These are phyloP conservation scores for Actenoides hombroni DNA, from an alignment of 2,113 vertebrate genomes.

Conservation along the genomic window DNA sequence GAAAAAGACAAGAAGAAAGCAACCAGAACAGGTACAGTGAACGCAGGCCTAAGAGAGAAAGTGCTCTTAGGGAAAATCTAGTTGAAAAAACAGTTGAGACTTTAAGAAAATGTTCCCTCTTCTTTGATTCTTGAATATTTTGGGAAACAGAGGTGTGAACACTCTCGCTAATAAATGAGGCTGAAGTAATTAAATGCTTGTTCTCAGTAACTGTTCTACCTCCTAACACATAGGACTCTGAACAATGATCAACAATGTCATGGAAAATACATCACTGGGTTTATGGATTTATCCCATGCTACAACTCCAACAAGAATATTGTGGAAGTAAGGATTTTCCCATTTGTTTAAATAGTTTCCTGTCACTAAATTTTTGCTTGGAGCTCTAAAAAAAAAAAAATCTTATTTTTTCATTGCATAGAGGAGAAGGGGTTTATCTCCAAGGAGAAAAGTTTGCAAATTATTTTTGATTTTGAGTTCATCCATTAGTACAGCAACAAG, in stretches of 20 bases:
- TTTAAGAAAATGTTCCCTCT: neutral
- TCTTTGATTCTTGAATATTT: neutral
- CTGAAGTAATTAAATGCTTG: neutral
- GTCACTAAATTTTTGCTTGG: neutral
- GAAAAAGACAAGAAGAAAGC: neutral
- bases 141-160: neutral
- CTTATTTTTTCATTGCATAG: neutral
- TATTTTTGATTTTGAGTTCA: neutral
- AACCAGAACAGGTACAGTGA: neutral
- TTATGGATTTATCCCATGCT: neutral
- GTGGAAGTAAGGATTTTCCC: neutral
- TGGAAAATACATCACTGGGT: neutral
- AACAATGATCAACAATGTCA: neutral
- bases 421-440: neutral
- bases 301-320: neutral
- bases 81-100: neutral
- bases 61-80: neutral
- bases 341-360: neutral
- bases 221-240: neutral
- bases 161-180: neutral
- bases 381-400: neutral
- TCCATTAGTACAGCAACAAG: neutral
- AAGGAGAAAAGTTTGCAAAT: neutral
- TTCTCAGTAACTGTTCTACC: neutral
- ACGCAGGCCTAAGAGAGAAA: neutral